Base-by-base conservation (phyloP, 2,888 invertebrate species). In the Cheilosia grossa region DNA sequence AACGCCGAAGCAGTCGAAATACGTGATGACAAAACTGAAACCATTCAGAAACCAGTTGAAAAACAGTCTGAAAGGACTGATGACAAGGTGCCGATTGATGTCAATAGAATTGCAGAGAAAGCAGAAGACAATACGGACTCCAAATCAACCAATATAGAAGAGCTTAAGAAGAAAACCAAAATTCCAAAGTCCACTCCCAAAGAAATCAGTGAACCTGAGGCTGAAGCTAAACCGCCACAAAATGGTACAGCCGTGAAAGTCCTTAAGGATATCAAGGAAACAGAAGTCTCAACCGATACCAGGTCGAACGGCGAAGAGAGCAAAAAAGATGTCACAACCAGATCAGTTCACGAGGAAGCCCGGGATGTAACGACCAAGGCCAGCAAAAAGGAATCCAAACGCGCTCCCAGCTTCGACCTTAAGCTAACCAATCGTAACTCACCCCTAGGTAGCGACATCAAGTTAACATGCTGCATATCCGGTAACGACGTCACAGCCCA, bases 401-500 rank as follows among this genome's bases (percentile, higher is more conserved):
- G 91, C 0, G 88, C 89, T 19, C 92, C 92, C 0, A 89, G 88
- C 17, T 87, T 92, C 17, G 91, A 92, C 37, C 95, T 96, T 1
- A 94, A 94, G 87, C 91, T 98, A 53, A 95, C 95, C 1, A 96
- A 97, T 89, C 93, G 96, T 87, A 95, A 96, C 5, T 95, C 96
- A 4, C 95, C 95, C 0, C 94, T 95, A 88, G 95, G 95, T 1
- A 95, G 95, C 19, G 93, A 95, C 87, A 94, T 96, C 2, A 96
- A 96, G 91, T 91, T 97, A 53, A 96, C 96, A 0, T 97, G 97
- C 89, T 95, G 95, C 79, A 94, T 96, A 15, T 92, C 96, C 54
- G 95, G 96, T 15, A 93, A 94, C 0, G 95, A 96, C 75, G 94
- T 96, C 30, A 92, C 92, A 30, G 92, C 96, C 10, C 93, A 94